Percentiles rank a stretch among this genome's conserved stretches.
Conservation (phyloP, 1,140 invertebrate genomes). For the Cherax destructor region DNA sequence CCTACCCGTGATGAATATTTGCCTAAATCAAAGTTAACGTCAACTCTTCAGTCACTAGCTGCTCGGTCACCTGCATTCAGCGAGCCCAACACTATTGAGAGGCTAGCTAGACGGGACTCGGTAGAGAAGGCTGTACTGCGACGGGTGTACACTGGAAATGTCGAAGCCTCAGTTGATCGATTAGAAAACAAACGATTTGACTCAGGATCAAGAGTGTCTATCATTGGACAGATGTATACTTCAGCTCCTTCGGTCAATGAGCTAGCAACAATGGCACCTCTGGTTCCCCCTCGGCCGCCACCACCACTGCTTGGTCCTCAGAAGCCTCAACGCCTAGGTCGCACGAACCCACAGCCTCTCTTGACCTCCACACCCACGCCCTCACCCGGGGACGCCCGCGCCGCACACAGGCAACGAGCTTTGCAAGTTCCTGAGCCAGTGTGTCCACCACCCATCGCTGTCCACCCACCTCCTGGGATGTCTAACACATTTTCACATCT, state of each 20-base stretch:
- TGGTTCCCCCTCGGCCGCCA: conserved; percentile 85
- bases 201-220: conserved; percentile 77
- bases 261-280: conserved; percentile 85
- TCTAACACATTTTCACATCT: conserved; percentile 25
- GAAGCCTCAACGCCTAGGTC: conserved; percentile 79
- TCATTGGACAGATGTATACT: conserved; percentile 87
- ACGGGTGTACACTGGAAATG: conserved; percentile 67
- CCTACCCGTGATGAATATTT: conserved; percentile 82
- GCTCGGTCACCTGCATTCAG: conserved; percentile 72
- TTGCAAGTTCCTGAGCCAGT: conserved; percentile 49
- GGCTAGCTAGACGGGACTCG: conserved; percentile 62
- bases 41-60: conserved; percentile 72
- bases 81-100: conserved; percentile 64
- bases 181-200: conserved; percentile 55
- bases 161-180: conserved; percentile 63
- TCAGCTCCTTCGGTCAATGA: conserved; percentile 87
- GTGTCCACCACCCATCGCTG: conserved; percentile 44
- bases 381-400: conserved; percentile 48
- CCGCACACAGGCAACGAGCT: conserved; percentile 44
- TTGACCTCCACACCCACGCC: conserved; percentile 68
- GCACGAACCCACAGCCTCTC: conserved; percentile 74
- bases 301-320: conserved; percentile 77
- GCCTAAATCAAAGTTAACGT: conserved; percentile 87
- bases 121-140: conserved; percentile 69
- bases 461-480: conserved; percentile 50